These are phyloP conservation scores for Synergus laeviventris DNA, from an alignment of 2,888 invertebrate species.

Conservation along the genomic window DNA sequence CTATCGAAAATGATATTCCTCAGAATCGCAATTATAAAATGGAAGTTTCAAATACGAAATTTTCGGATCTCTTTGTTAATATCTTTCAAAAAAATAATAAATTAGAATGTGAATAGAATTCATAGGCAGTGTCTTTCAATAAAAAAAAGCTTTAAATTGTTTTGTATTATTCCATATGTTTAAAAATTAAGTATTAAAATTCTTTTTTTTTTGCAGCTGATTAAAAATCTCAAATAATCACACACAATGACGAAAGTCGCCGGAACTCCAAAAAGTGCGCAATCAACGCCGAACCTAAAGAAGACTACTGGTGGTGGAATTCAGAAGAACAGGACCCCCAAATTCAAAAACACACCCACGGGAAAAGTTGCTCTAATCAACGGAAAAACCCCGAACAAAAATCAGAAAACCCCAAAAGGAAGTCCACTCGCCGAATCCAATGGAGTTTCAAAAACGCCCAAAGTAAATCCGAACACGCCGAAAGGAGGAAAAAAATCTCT, in stretches of 20 bases:
- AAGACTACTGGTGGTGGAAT: conserved; percentile 54
- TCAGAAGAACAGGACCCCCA: conserved; percentile 58
- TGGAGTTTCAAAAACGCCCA: conserved; percentile 19
- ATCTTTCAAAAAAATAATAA: background rate
- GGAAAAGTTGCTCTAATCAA: conserved; percentile 60
- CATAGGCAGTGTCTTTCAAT: background rate
- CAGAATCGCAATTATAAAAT: background rate
- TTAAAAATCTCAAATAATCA: background rate
- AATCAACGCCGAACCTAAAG: conserved; percentile 16
- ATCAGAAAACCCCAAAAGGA: conserved; percentile 27
- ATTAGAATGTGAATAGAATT: background rate
- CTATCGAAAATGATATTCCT: background rate
- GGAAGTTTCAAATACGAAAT: background rate
- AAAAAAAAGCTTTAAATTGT: background rate
- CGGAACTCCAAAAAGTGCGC: conserved; percentile 24
- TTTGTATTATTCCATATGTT: background rate
- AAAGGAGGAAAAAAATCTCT: background rate
- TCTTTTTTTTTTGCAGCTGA: background rate
- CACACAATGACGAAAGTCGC: conserved; percentile 27
- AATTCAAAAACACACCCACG: conserved; percentile 60
- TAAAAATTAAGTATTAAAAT: background rate
- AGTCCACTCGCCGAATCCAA: conserved; percentile 10
- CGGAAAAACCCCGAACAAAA: conserved; percentile 40
- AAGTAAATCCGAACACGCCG: background rate
- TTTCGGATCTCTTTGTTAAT: background rate